Percentiles rank a stretch among this genome's conserved stretches.
Conservation (phyloP, 2,797 vertebrate species). For the Rhinichthys osculus region DNA sequence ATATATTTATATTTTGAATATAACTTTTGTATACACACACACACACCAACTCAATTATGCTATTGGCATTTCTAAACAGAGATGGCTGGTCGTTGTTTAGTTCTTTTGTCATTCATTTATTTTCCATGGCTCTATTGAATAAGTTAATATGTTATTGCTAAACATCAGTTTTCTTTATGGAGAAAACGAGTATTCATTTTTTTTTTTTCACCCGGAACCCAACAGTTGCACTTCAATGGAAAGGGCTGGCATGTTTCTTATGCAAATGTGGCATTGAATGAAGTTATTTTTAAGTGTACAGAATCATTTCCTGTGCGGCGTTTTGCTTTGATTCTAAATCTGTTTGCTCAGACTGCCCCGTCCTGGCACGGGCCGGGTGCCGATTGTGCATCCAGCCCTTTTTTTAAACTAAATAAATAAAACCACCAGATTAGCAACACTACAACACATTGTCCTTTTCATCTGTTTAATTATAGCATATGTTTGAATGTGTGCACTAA, state of each 20-base stretch:
- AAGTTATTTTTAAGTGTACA: conserved; percentile 34
- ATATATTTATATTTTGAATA: not conserved
- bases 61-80: not conserved
- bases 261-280: not conserved
- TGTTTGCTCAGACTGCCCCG: conserved; percentile 26
- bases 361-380: conserved; percentile 11
- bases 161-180: not conserved
- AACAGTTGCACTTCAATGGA: not conserved
- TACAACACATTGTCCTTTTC: conserved; percentile 56
- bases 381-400: conserved; percentile 26
- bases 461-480: conserved; percentile 57
- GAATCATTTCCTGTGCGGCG: conserved; percentile 35
- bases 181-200: not conserved
- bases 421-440: conserved; percentile 54
- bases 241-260: not conserved
- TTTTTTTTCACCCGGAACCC: not conserved
- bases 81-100: not conserved
- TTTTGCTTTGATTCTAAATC: conserved; percentile 36
- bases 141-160: not conserved
- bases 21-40: too few relatives aligned
- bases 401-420: conserved; percentile 48
- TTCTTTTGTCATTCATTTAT: not conserved
- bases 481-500: conserved; percentile 38
- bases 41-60: not conserved
- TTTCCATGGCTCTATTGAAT: not conserved